phyloP scores from a whole-genome alignment of 2,113 vertebrate genomes.

The Promerops cafer region DNA sequence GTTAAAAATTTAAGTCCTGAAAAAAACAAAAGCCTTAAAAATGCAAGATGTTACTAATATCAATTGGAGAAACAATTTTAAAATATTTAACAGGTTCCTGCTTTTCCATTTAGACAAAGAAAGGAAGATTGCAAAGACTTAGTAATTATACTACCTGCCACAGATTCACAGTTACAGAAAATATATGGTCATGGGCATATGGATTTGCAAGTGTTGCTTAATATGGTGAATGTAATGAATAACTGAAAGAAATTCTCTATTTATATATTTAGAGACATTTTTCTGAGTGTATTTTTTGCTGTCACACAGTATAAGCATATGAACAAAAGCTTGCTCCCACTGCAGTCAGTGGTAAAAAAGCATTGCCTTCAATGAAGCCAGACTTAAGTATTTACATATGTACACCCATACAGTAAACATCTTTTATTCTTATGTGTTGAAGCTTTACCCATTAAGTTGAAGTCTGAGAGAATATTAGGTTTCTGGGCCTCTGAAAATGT shows the following conservation, averaged over 20 bases:
- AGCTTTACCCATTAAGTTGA: background rate
- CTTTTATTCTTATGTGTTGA: background rate
- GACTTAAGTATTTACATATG: background rate
- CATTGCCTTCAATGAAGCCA: background rate
- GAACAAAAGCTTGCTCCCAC: background rate
- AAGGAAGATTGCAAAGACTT: background rate
- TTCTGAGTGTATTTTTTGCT: background rate
- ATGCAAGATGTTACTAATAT: conserved; percentile 15
- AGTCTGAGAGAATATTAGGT: background rate
- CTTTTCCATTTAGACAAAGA: background rate
- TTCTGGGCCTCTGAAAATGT: background rate
- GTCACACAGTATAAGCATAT: background rate
- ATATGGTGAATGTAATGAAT: background rate
- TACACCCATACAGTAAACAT: background rate
- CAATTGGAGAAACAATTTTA: conserved; percentile 5
- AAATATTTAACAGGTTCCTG: conserved; percentile 14
- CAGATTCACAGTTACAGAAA: background rate
- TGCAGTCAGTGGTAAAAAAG: background rate
- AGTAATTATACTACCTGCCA: background rate
- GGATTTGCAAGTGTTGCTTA: background rate
- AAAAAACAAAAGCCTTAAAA: conserved; percentile 48
- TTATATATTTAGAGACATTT: background rate
- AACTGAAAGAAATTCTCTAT: background rate
- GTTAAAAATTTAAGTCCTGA: conserved; percentile 53
- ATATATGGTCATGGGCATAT: background rate